Evolutionary conservation across 1,140 invertebrate species (phyloP).

Genomic region (Ladona fulva): DNA sequence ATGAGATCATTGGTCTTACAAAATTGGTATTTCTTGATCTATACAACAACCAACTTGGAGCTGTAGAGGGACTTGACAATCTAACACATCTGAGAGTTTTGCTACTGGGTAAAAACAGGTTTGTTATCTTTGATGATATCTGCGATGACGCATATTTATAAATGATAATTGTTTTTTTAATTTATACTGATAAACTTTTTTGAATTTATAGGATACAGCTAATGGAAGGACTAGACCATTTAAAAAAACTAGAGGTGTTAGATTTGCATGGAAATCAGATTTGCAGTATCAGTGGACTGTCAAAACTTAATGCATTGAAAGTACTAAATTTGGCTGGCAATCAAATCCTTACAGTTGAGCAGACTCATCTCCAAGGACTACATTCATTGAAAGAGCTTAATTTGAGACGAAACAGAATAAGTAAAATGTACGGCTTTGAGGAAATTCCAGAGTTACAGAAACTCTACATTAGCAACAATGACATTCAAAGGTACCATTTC

Average conservation of each 20-base stretch:
- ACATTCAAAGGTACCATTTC: constrained; percentile 52
- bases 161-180: constrained; percentile 27
- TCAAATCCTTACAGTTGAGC: constrained; percentile 62
- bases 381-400: constrained; percentile 73
- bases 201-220: constrained; percentile 48
- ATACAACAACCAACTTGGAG: constrained; percentile 88
- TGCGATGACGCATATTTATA: constrained; percentile 28
- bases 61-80: constrained; percentile 62
- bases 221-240: constrained; percentile 62
- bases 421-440: constrained; percentile 68
- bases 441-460: constrained; percentile 70
- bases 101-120: constrained; percentile 81
- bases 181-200: constrained; percentile 24
- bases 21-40: constrained; percentile 79
- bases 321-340: constrained; percentile 88
- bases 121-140: neutral
- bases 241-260: constrained; percentile 72
- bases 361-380: constrained; percentile 64
- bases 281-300: constrained; percentile 50
- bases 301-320: constrained; percentile 57
- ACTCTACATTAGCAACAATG: constrained; percentile 77
- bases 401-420: constrained; percentile 73
- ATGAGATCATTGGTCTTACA: constrained; percentile 38
- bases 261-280: constrained; percentile 88
- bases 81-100: constrained; percentile 72